Percentiles rank a stretch among this genome's conserved stretches.
Conservation (phyloP, 1,140 invertebrate species). For the Papilio helenus region DNA sequence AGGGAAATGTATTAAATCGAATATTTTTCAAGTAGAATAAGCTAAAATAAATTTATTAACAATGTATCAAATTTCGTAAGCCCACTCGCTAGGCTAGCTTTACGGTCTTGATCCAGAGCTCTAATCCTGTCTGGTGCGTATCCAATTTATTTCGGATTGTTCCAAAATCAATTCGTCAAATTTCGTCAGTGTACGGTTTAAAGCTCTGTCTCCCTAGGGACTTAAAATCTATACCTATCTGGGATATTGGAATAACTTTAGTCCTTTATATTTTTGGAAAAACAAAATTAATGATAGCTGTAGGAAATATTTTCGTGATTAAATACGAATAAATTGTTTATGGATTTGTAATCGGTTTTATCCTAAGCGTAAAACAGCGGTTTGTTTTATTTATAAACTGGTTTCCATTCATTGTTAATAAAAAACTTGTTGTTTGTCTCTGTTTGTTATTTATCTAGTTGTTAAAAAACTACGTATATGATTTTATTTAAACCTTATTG, state of each 20-base stretch:
- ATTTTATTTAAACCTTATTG: neutral
- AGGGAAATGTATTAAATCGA: too few relatives aligned
- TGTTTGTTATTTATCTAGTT: neutral
- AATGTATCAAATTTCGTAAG: neutral
- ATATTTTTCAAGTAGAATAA: neutral
- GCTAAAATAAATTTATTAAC: neutral
- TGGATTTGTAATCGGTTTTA: neutral
- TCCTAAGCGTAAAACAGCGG: neutral
- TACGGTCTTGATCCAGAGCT: neutral
- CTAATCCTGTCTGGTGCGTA: neutral
- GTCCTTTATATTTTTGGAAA: neutral
- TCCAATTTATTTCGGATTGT: constrained; percentile 15
- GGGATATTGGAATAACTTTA: neutral
- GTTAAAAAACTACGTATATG: neutral
- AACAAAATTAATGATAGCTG: neutral
- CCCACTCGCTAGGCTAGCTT: neutral
- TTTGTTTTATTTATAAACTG: neutral
- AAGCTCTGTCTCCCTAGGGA: neutral
- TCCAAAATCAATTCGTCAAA: neutral
- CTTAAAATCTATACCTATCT: neutral
- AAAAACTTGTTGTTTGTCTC: neutral
- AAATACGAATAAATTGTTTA: neutral
- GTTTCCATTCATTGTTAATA: neutral
- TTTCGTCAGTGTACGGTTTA: neutral
- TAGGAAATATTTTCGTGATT: neutral